Conservation (phyloP, 2,888 invertebrate genomes). For the Isoperla grammatica region DNA sequence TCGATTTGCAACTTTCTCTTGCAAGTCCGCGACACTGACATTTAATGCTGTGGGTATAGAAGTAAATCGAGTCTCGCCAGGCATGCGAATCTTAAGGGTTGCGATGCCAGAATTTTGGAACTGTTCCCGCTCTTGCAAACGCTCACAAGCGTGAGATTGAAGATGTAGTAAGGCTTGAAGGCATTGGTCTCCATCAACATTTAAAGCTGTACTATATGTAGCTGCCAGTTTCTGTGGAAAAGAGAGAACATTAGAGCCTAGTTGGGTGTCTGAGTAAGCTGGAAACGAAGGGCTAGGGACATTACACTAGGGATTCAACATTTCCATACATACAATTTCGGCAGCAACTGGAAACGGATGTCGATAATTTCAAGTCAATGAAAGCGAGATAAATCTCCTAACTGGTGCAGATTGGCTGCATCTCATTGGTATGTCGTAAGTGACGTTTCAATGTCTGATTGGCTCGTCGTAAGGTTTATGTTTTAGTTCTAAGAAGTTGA, state of each 20-base stretch:
- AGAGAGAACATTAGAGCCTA: slow-evolving; percentile 15
- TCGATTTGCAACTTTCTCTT: slow-evolving; percentile 48
- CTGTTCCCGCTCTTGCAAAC: slow-evolving; percentile 61
- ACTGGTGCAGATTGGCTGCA: too few relatives aligned
- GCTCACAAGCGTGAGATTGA: slow-evolving; percentile 63
- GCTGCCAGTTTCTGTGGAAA: slow-evolving; percentile 58
- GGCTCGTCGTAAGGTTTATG: too few relatives aligned
- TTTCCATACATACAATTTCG: too few relatives aligned
- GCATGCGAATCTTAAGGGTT: slow-evolving; percentile 62
- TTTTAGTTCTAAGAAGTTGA: too few relatives aligned
- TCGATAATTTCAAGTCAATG: too few relatives aligned
- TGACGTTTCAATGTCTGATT: too few relatives aligned
- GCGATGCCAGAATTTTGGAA: slow-evolving; percentile 68
- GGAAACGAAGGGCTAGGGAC: too few relatives aligned
- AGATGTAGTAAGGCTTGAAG: slow-evolving; percentile 55
- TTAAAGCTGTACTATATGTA: slow-evolving; percentile 52
- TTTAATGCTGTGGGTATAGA: slow-evolving; percentile 54
- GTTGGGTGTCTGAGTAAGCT: too few relatives aligned
- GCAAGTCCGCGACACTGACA: slow-evolving; percentile 51
- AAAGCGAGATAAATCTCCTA: too few relatives aligned
- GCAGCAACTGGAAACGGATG: too few relatives aligned
- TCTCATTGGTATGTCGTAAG: too few relatives aligned
- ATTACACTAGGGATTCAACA: too few relatives aligned
- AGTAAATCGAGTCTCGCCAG: slow-evolving; percentile 47
- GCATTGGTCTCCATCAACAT: slow-evolving; percentile 49